Percentiles rank a stretch among this genome's conserved stretches.
Conservation (phyloP, 35 echinoderm and acorn worm genomes). For the Nesometra sesokonis region DNA sequence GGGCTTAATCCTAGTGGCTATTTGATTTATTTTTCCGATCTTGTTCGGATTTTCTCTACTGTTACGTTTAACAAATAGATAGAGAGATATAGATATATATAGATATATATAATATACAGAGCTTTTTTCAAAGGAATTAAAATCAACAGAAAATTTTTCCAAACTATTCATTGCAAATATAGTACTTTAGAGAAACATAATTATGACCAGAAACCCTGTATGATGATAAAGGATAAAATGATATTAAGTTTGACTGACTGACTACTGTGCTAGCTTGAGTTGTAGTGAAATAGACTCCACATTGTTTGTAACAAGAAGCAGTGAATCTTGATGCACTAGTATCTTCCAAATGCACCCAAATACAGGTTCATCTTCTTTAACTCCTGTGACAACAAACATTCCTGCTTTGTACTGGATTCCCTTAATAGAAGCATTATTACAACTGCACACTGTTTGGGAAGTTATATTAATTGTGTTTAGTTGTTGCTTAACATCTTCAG, state of each 20-base stretch:
- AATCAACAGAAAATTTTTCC: neutral
- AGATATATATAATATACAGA: constrained; percentile 16
- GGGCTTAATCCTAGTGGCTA: no score
- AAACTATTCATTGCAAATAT: constrained; percentile 5
- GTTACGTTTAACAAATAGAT: no score
- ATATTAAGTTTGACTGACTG: neutral
- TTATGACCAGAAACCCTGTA: constrained; percentile 18
- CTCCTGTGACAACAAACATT: neutral
- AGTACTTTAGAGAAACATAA: neutral
- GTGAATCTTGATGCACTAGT: neutral
- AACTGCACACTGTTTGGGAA: neutral
- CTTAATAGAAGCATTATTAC: neutral
- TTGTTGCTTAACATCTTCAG: neutral
- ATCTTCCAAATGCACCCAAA: constrained; percentile 18
- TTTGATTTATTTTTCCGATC: no score
- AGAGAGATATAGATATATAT: no score
- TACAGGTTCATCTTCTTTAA: constrained; percentile 18
- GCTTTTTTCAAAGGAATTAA: constrained; percentile 7
- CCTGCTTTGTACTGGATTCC: neutral
- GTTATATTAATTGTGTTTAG: neutral
- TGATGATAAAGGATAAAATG: neutral
- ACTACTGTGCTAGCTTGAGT: neutral
- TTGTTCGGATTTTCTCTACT: no score
- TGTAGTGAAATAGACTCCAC: neutral
- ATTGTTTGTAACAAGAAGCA: neutral